Base-by-base conservation (phyloP, 2,113 vertebrate genomes). In the human region DNA sequence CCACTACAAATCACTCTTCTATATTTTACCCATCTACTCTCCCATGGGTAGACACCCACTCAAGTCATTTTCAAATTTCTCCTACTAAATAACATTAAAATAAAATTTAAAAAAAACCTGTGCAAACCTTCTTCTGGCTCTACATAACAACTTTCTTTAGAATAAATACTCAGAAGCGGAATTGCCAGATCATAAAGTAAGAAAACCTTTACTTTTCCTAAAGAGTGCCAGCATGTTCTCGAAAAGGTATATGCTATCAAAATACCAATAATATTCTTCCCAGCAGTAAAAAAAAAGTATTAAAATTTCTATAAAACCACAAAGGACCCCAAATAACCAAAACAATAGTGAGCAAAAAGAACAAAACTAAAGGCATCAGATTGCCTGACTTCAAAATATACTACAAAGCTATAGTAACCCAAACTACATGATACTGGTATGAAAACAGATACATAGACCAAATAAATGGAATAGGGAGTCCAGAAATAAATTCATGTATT, bases 41-140 rank as follows among this genome's bases (percentile, higher is more conserved):
- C 14, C 8, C 25, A 38, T 22, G 25, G 0, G 14, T 23, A 27
- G 50, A 38, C 4, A 48, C 1, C 7, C 25, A n/a, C 2, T 0
- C 3, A 79, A 22, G 2, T 45, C n/a, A 30, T 94, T 85, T 96
- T 68, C 61, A 94, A 93, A 55, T 75, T 40, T 40, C 35, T 82
- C 38, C 8, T 76, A 4, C 55, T 48, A 57, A 81, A 76, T n/a
- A 35, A 50, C 2, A 20, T 55, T 80, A 48, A 73, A 95, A 59
- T 55, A 79, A 30, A 14, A 14, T 6, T 32, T 14, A 14, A 32
- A 32, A 64, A 64, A 27, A 75, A 52, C 0, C 1, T n/a, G n/a
- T 38, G 20, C 75, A 75, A 50, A 9, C 12, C 8, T 1, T 3
- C 9, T 59, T 82, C 48, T 8, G 40, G 27, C 61, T 43, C 3